These are phyloP conservation scores for Sorex araneus DNA, from an alignment of 2,113 vertebrate species.

Conservation along the genomic window DNA sequence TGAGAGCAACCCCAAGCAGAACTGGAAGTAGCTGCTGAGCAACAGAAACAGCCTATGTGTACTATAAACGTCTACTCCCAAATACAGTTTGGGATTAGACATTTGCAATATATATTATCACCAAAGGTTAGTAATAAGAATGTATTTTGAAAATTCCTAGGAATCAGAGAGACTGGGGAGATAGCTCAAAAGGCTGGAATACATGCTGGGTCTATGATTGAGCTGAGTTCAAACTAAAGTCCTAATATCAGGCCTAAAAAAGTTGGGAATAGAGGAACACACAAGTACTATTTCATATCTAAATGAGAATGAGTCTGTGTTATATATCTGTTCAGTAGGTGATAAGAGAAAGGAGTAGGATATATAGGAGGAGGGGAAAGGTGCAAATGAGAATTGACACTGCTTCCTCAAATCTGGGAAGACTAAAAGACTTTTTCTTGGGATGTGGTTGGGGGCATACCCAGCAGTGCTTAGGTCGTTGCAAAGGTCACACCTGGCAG, in stretches of 20 bases:
- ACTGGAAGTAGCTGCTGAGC: neutral
- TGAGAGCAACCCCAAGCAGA: neutral
- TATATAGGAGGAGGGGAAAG: neutral
- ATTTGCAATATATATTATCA: neutral
- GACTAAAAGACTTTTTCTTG: slow-evolving; percentile 3
- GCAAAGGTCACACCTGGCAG: too few species aligned
- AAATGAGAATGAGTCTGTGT: neutral
- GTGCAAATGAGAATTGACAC: neutral
- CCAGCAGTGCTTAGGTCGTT: too few species aligned
- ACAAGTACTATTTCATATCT: neutral
- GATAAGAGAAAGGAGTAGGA: neutral
- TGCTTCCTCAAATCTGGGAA: neutral
- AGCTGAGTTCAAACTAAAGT: neutral
- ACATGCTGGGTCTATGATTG: neutral
- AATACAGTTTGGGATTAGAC: neutral
- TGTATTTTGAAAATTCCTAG: neutral
- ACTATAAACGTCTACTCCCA: too few species aligned
- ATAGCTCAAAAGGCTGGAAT: too few species aligned
- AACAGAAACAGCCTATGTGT: too few species aligned
- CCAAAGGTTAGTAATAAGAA: too few species aligned
- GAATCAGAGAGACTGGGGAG: too few species aligned
- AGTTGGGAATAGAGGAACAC: neutral
- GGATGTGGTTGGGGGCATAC: too few species aligned
- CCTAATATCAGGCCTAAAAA: neutral
- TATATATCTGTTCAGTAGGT: neutral